Evolutionary conservation across 2,113 vertebrate genomes (phyloP), one percentile per base, ranked within the genome.

Genomic region (Cichladusa arquata): DNA sequence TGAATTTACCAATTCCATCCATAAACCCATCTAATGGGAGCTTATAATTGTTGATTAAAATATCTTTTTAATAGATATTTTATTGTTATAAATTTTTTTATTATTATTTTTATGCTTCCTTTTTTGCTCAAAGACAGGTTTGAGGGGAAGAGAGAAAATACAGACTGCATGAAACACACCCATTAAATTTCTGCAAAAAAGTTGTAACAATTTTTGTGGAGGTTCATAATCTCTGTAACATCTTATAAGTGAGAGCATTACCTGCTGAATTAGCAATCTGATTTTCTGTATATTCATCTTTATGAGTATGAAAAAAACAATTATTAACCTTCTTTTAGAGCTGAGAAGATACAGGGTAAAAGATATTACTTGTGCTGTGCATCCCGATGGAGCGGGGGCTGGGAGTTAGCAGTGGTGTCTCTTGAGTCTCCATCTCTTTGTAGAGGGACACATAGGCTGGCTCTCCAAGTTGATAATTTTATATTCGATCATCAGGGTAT

Each of bases 1-100:
- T 93, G 85, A 92, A 51, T 92, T 96, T 88, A 81, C 81, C 54
- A 45, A 60, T 91, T 93, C 56, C 26, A 22, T 87, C n/a, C 22
- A 13, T 91, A 92, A 88, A 73, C 15, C 26, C 23, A 15, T 83
- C 28, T 54, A 88, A 70, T 53, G 36, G n/a, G 64, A 92, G 78
- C 44, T 86, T 73, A 60, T 6, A 12, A 12, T 78, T 3, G 0
- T 57, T 80, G 58, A 86, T 88, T 83, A 82, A 54, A 94, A 26
- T 51, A 40, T 12, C 2, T 65, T 66, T 76, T 42, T 1, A 76
- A 26, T 22, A 22, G 6, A 33, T 54, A 19, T 31, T 69, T 54
- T 61, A 26, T 22, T 61, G 14, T 40, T 54, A 34, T 34, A 47
- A 61, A n/a, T 29, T 29, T 38, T 38, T 25, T 62, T 6, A 19